These are phyloP conservation scores for Regulus satrapa DNA, from an alignment of 2,113 vertebrate genomes.

Conservation along the genomic window DNA sequence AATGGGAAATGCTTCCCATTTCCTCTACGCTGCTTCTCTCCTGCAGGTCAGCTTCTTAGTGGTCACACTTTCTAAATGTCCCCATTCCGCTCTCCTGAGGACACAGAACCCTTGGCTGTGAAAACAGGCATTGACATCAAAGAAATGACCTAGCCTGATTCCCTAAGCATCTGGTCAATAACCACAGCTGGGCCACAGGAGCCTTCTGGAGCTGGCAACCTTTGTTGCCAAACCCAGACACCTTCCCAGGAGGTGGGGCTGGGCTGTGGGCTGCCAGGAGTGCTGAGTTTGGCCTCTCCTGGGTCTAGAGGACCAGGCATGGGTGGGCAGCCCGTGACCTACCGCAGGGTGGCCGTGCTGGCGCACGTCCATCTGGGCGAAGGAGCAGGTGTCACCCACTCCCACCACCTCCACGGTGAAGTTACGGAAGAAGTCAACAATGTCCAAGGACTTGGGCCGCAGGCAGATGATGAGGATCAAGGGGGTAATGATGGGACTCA, in stretches of 20 bases:
- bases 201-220: neutral
- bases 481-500: slow-evolving; percentile 95
- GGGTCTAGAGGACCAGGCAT: neutral
- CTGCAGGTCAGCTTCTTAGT: neutral
- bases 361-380: slow-evolving; percentile 98
- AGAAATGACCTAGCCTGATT: neutral
- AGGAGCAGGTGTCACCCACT: slow-evolving; percentile 96
- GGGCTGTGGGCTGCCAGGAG: neutral
- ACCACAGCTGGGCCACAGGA: neutral
- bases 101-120: neutral
- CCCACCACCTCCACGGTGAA: slow-evolving; percentile 97
- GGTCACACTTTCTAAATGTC: neutral
- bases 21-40: neutral
- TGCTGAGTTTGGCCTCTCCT: neutral
- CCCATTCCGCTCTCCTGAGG: neutral
- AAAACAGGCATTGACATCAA: neutral
- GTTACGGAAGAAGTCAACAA: slow-evolving; percentile 98
- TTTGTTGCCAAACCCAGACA: neutral
- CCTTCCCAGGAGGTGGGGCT: neutral
- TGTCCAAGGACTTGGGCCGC: slow-evolving; percentile 94
- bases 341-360: slow-evolving; percentile 97
- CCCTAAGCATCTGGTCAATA: neutral
- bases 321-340: slow-evolving; percentile 23
- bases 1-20: neutral
- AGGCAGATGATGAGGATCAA: slow-evolving; percentile 94